These are phyloP conservation scores for Chaenocephalus aceratus DNA, from an alignment of 2,113 vertebrate species.

Conservation along the genomic window DNA sequence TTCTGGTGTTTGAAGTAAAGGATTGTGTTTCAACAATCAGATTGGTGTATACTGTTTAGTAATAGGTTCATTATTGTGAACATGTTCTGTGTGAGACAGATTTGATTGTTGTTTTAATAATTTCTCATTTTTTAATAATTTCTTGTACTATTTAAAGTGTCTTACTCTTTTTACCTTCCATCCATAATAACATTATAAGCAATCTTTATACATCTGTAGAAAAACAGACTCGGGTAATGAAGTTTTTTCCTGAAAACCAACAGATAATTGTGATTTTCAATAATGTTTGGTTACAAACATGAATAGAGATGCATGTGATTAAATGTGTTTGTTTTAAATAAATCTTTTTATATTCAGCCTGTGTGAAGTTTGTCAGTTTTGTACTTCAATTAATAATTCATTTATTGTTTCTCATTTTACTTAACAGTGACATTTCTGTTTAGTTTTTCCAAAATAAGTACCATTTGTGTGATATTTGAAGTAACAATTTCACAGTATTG, in stretches of 20 bases:
- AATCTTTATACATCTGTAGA: neutral
- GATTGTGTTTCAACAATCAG: slow-evolving; percentile 18
- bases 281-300: slow-evolving; percentile 3
- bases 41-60: neutral
- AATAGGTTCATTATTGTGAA: too few species aligned
- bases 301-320: neutral
- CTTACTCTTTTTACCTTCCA: neutral
- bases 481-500: too few species aligned
- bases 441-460: too few species aligned
- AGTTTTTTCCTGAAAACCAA: neutral
- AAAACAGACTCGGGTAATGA: neutral
- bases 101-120: neutral
- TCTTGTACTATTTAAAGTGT: slow-evolving; percentile 32
- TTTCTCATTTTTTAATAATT: slow-evolving; percentile 29
- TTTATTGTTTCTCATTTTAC: too few species aligned
- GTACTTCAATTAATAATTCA: neutral
- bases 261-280: slow-evolving; percentile 9
- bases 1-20: slow-evolving; percentile 4
- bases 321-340: slow-evolving; percentile 59
- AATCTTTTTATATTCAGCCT: slow-evolving; percentile 40
- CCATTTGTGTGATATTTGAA: too few species aligned
- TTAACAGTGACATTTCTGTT: too few species aligned
- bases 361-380: neutral
- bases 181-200: neutral
- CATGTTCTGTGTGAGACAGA: too few species aligned